Base-by-base conservation (phyloP, 2,888 invertebrate species). In the Plebejus argus region DNA sequence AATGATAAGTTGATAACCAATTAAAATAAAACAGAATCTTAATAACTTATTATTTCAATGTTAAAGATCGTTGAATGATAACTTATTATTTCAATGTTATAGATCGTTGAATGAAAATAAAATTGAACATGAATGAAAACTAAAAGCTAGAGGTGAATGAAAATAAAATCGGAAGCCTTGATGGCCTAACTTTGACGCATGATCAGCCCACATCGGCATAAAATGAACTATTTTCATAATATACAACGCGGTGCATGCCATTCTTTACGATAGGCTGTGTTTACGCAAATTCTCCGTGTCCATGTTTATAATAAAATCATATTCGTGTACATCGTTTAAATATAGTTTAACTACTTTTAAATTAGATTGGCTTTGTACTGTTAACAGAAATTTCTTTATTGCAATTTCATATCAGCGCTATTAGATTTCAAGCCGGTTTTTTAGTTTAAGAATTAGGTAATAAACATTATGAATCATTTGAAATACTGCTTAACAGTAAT, bases 241-340 rank as follows among this genome's bases (percentile, higher is more conserved):
- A n/a, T 28, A 53, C 71, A 70, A 70, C 53, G 6, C 28, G 66
- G 28, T 74, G 76, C 76, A 66, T 76, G 15, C 76, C 76, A 18
- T 66, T 61, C 76, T 76, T 61, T 76, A 76, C 45, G 61, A 76
- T 76, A 76, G 61, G 66, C 76, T 66, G 66, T 76, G 76, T 61
- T 76, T 76, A 66, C 76, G 76, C 76, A 56, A 76, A 76, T 66
- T 76, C 45, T 35, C 23, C 61, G 53, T 39, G 61, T 10, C 61
- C 28, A 74, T 74, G 74, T 74, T 45, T 72, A 72, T 72, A 72
- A 74, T 74, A 74, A 74, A 74, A 74, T 23, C 10, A 28, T 53
- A 66, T 15, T 66, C 23, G 66, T 33, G 66, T 66, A 66, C 15
- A 66, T 66, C 28, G 28, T 66, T 33, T 33, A 18, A 66, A 66